Evolutionary conservation across 2,888 invertebrate species (phyloP).

Genomic region (Nipponacmea schrenckii): DNA sequence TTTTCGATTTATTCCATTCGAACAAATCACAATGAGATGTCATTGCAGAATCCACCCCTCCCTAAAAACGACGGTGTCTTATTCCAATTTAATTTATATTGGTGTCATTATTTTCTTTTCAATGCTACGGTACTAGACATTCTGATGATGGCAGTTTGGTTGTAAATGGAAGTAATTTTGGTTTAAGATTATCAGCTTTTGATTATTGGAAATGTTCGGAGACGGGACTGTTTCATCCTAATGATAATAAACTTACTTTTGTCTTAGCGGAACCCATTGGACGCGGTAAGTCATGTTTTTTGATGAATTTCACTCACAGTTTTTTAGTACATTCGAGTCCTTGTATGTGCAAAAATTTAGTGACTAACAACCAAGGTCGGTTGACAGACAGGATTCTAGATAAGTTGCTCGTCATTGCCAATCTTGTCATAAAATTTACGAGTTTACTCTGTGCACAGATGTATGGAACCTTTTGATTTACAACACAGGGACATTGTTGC

Average conservation of each 20-base stretch:
- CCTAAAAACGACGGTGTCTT: not conserved
- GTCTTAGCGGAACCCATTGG: slow-evolving; percentile 68
- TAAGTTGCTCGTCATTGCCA: too few species aligned
- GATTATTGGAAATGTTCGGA: slow-evolving; percentile 70
- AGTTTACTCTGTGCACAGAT: too few species aligned
- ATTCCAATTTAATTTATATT: too few species aligned
- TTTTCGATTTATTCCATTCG: not conserved
- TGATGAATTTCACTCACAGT: not conserved
- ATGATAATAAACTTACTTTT: slow-evolving; percentile 58
- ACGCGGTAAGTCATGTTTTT: slow-evolving; percentile 41
- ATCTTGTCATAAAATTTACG: too few species aligned
- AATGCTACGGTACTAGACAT: slow-evolving; percentile 65
- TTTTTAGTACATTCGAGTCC: too few species aligned
- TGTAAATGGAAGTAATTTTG: slow-evolving; percentile 64
- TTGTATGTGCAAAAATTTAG: too few species aligned
- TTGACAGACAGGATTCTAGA: too few species aligned
- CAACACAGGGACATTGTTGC: too few species aligned
- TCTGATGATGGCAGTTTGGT: slow-evolving; percentile 63
- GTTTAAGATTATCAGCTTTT: slow-evolving; percentile 68
- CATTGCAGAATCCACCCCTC: too few species aligned
- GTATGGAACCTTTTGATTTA: too few species aligned
- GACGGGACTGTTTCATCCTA: slow-evolving; percentile 43
- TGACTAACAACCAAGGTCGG: too few species aligned
- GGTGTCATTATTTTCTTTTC: slow-evolving; percentile 23
- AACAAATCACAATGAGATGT: not conserved